phyloP scores from a whole-genome alignment of 1,140 invertebrate genomes.

The Brachionus sp. region DNA sequence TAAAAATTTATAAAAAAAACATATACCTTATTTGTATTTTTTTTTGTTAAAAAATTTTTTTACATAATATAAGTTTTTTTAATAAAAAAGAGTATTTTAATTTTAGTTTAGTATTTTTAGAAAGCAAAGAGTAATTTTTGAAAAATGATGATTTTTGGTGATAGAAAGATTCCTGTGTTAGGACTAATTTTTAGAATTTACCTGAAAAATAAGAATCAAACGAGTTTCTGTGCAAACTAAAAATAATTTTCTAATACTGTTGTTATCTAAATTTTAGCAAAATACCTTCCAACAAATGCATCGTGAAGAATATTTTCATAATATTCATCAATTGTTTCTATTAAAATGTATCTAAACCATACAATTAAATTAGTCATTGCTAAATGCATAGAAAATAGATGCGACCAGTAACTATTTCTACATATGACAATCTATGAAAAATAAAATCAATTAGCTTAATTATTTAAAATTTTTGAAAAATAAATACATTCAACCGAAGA shows the following conservation, averaged over 20 bases:
- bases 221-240: background rate
- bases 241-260: background rate
- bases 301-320: conserved; percentile 28
- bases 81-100: too few relatives aligned
- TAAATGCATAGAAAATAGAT: conserved; percentile 31
- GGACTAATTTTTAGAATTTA: too few relatives aligned
- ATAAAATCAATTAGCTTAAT: background rate
- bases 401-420: background rate
- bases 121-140: too few relatives aligned
- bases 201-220: too few relatives aligned
- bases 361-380: conserved; percentile 39
- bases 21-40: too few relatives aligned
- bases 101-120: too few relatives aligned
- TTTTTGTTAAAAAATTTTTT: too few relatives aligned
- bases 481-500: background rate
- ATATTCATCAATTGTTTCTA: conserved; percentile 39
- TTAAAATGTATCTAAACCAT: conserved; percentile 32
- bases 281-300: background rate
- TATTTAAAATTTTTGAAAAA: background rate
- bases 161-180: too few relatives aligned
- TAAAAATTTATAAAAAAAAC: too few relatives aligned
- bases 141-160: too few relatives aligned
- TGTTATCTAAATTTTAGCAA: background rate
- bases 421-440: conserved; percentile 25
- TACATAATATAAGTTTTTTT: too few relatives aligned